Evolutionary conservation across 1,140 invertebrate genomes (phyloP).

Genomic region (Caenorhabditis briggsae): DNA sequence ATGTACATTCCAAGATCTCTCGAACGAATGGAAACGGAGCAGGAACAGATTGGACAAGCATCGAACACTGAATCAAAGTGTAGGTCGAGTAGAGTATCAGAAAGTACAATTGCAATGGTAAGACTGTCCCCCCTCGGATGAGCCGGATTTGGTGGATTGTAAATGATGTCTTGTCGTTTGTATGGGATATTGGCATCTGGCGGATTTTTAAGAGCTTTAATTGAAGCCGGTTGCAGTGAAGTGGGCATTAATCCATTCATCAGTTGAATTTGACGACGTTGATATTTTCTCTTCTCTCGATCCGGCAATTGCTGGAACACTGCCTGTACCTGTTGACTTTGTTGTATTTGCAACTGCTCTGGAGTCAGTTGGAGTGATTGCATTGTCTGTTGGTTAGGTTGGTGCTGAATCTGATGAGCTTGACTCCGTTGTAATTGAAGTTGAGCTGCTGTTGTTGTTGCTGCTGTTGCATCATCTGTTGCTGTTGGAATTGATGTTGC

Average conservation of each 20-base stretch:
- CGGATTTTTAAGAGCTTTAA: background rate
- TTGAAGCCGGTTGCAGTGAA: background rate
- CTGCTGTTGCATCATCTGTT: constrained; percentile 36
- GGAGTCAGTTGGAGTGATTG: background rate
- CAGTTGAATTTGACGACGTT: background rate
- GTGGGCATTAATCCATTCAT: constrained; percentile 1
- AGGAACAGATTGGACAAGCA: constrained; percentile 66
- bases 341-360: background rate
- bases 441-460: constrained; percentile 24
- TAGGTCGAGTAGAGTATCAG: constrained; percentile 65
- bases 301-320: background rate
- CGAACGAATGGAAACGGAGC: constrained; percentile 57
- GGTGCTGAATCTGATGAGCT: background rate
- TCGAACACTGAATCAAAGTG: constrained; percentile 66
- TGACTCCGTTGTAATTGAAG: constrained; percentile 23
- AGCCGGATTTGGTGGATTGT: background rate
- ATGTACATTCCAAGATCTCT: constrained; percentile 62
- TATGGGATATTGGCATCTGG: constrained; percentile 25
- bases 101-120: constrained; percentile 33
- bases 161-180: background rate
- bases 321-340: background rate
- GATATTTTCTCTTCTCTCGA: background rate
- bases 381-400: background rate
- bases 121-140: background rate
- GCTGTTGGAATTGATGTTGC: constrained; percentile 20